Base-by-base conservation (phyloP, 2,888 invertebrate species). In the Darwinula stevensoni region DNA sequence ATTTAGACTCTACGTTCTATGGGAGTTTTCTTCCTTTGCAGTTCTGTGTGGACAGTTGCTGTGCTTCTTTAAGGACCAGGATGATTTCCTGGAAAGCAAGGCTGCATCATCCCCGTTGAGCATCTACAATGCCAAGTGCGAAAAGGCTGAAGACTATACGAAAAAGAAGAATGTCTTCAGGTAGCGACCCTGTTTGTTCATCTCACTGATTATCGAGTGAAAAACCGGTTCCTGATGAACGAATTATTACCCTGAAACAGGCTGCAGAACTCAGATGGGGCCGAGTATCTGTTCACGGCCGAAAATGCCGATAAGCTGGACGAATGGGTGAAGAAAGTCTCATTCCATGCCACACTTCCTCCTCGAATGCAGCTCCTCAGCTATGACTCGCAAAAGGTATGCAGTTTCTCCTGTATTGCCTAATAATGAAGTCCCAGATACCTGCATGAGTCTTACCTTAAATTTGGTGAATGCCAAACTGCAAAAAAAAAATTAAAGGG, bases 21-120 rank as follows among this genome's bases (percentile, higher is more conserved):
- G 44, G 4, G 42, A 48, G 91, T 91, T 34, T n/a, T 6, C 6
- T 37, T 34, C 27, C 29, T 30, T 43, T 44, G 4, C 43, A 48
- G 91, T 91, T 34, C 60, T 97, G 15, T 94, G 88, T 48, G 94
- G 94, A 0, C 94, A 97, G 49, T 57, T 91, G 42, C 57, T 97
- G 32, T 91, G 88, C 56, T 94, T 97, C 69, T 97, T 94, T 61
- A 73, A 86, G 47, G 86, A 88, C 48, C 73, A 76, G 46, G 67
- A 71, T 41, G 84, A 84, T 53, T 88, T 86, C 55, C 61, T 66
- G 37, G 67, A 67, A 40, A 72, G 78, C 44, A 74, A 76, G 55
- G 84, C 86, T 0, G 72, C 75, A 1, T 70, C 75, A 3, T 72
- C 84, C 0, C 75, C 80, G 0, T 67, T 86, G 16, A 72, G 68